Conservation (phyloP, 2,888 invertebrate genomes). For the Coleophora flavipennella region DNA sequence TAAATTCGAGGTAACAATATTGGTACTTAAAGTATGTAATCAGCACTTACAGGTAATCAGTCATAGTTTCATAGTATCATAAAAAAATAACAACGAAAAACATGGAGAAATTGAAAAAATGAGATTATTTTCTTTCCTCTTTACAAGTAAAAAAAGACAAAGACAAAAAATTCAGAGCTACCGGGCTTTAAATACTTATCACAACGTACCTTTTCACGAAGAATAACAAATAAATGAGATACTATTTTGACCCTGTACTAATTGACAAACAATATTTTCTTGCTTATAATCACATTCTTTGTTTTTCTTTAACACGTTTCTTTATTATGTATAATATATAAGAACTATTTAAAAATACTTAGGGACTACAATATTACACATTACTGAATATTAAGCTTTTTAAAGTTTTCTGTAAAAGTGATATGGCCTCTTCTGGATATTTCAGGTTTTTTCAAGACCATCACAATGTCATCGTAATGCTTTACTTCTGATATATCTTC, state of each 20-base stretch:
- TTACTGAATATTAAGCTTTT: constrained; percentile 1
- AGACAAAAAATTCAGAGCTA: too few species aligned
- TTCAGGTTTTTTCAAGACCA: constrained; percentile 10
- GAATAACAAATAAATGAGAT: neutral
- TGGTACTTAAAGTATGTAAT: too few species aligned
- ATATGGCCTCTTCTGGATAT: constrained; percentile 12
- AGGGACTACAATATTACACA: neutral
- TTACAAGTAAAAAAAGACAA: too few species aligned
- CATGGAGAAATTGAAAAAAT: neutral
- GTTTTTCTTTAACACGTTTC: too few species aligned
- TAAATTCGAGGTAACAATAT: too few species aligned
- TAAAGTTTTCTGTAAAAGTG: constrained; percentile 10
- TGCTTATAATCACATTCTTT: too few species aligned
- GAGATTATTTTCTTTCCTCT: neutral
- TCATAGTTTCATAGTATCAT: neutral
- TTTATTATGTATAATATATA: too few species aligned
- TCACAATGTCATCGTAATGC: constrained; percentile 10
- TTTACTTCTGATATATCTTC: constrained; percentile 13
- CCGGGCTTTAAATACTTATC: neutral
- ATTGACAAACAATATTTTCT: neutral
- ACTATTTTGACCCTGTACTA: neutral
- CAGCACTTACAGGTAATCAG: neutral
- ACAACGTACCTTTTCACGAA: neutral
- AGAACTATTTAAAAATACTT: too few species aligned
- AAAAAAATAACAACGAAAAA: too few species aligned